Conservation (phyloP, 2,113 vertebrate species). For the Catharus bicknelli region DNA sequence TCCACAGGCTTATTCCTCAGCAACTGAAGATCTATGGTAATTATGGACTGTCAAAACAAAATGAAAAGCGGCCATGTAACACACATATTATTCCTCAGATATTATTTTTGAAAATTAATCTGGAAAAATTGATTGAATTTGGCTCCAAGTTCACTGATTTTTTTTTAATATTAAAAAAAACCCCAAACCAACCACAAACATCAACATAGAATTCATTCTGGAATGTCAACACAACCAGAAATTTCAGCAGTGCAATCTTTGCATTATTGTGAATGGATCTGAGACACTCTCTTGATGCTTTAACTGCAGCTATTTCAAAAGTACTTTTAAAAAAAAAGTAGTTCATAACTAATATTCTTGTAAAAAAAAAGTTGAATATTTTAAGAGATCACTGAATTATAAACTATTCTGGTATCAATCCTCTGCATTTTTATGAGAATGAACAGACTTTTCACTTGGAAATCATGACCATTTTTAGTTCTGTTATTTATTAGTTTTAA, state of each 20-base stretch:
- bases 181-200: not conserved
- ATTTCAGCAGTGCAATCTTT: not conserved
- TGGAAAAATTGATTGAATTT: not conserved
- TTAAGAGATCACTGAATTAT: not conserved
- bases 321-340: not conserved
- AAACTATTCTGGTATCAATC: not conserved
- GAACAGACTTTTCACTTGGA: not conserved
- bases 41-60: not conserved
- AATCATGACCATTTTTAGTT: not conserved
- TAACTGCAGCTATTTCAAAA: not conserved
- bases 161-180: not conserved
- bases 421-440: not conserved
- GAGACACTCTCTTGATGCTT: not conserved
- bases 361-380: not conserved
- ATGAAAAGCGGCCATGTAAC: not conserved
- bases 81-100: not conserved
- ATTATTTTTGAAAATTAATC: not conserved
- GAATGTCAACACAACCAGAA: not conserved
- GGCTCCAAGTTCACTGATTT: not conserved
- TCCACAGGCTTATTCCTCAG: not conserved
- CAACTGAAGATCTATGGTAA: not conserved
- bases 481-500: slow-evolving; percentile 9
- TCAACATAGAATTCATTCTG: not conserved
- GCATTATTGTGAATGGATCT: not conserved
- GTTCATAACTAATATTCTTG: not conserved